Evolutionary conservation across 2,113 vertebrate species (phyloP), one percentile per base, ranked within the genome.

Genomic region (Picathartes gymnocephalus): DNA sequence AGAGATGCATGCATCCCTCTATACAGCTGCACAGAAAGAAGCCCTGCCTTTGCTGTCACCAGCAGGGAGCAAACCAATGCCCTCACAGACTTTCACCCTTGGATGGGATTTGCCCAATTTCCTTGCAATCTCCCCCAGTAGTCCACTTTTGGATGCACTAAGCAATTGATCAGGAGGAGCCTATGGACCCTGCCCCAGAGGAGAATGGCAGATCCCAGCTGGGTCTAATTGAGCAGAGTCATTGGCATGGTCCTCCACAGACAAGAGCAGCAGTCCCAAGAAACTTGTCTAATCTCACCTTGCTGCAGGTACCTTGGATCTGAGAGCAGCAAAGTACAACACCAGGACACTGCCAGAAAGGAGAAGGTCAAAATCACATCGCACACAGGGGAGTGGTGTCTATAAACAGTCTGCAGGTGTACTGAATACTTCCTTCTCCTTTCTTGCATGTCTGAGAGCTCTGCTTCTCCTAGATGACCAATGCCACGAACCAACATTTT

Each of bases 171-270:
- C 40, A 27, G 42, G 15, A 84, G 22, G 5, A 3, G 7, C 25
- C 4, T 8, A 20, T 15, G 12, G 23, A 40, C 21, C 35, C 28
- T 22, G 24, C 10, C 30, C 14, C 30, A 37, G 13, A 64, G 14
- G 9, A 61, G 22, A 42, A 23, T 2, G 5, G 25, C 0, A 0
- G 39, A 73, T 14, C 23, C 28, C 33, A 27, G 15, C 18, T 47
- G 23, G 15, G 12, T 70, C 48, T 73, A 12, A 39, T 1, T 0
- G 0, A 86, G 10, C 42, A 64, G 22, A 0, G 0, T 69, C 4
- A 1, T 9, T 3, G 0, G 28, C 7, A 3, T 14, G 28, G 60
- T 37, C 5, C 24, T 82, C 20, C 1, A 2, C 21, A 65, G 24
- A 16, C 5, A 18, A 56, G 58, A 73, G 23, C 3, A 89, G 56